Base-by-base conservation (phyloP, 2,888 invertebrate genomes). In the Drosophila anomalata region DNA sequence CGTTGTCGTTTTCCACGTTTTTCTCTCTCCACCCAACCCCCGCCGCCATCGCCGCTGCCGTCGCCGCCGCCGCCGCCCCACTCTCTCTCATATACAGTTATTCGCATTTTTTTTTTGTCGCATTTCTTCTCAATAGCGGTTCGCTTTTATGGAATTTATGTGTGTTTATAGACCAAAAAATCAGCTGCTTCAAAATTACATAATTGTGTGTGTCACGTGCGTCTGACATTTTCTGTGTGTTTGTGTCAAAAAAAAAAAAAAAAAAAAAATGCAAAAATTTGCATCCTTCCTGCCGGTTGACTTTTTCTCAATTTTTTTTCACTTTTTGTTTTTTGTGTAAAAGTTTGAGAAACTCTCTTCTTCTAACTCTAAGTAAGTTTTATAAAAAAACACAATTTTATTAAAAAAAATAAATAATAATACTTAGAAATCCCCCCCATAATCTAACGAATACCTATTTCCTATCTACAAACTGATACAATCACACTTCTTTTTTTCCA, bases 201-300 rank as follows among this genome's bases (percentile, higher is more conserved):
- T 70, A 70, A 70, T 68, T 54, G 33, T 60, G 41, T 52, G 56
- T 56, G 65, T 67, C 63, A 56, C 63, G 63, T 55, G 66, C 41
- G 63, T 42, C 9, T 42, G 41, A 20, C 14, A 42, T 42, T 42
- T 42, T 20, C 3, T 42, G 9, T 17, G 36, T 36, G 36, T 36
- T 1, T 5, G 14, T 36, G 36, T 36, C 9, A 29, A 29, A 29
- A 29, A 29, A 29, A 29, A 33, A 12, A 12, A 12, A 33, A n/a
- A n/a, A 36, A 36, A 36, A n/a, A 12, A 2, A 36, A 14, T 36
- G 36, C n/a, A n/a, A 14, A 36, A 36, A 36, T n/a, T 14, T 33
- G 33, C 33, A 33, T 33, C 22, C 33, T 33, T 12, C 33, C 36
- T 36, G 36, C 36, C 14, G n/a, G n/a, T 7, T 36, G 12, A 7